Conservation (phyloP, 2,797 vertebrate genomes). For the Ispidina lecontei region DNA sequence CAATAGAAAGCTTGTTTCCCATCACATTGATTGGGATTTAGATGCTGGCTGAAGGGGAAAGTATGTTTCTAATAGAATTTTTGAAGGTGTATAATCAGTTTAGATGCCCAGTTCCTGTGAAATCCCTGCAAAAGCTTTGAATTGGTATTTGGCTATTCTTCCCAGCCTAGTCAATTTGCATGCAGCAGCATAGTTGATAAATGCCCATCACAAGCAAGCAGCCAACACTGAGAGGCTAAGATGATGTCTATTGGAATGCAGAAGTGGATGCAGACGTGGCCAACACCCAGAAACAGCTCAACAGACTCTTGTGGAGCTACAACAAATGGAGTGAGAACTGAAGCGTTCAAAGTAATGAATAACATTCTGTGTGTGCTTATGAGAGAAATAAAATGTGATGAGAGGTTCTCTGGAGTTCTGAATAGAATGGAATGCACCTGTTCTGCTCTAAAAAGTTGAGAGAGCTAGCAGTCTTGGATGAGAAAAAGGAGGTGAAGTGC, state of each 20-base stretch:
- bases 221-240: not conserved
- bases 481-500: not conserved
- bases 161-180: slow-evolving; percentile 14
- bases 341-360: not conserved
- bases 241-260: slow-evolving; percentile 16
- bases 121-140: slow-evolving; percentile 45
- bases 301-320: not conserved
- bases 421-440: not conserved
- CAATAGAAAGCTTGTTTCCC: not conserved
- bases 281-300: not conserved
- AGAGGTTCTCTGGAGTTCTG: not conserved
- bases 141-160: not conserved
- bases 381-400: not conserved
- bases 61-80: slow-evolving; percentile 51
- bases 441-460: not conserved
- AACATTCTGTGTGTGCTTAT: not conserved
- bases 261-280: not conserved
- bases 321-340: not conserved
- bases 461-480: not conserved
- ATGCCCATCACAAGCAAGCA: not conserved
- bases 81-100: slow-evolving; percentile 45
- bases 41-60: slow-evolving; percentile 1
- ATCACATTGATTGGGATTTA: not conserved
- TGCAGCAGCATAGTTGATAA: slow-evolving; percentile 24
- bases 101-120: slow-evolving; percentile 28